These are phyloP conservation scores for Neelides sp. DNA, from an alignment of 1,140 invertebrate genomes.

Conservation along the genomic window DNA sequence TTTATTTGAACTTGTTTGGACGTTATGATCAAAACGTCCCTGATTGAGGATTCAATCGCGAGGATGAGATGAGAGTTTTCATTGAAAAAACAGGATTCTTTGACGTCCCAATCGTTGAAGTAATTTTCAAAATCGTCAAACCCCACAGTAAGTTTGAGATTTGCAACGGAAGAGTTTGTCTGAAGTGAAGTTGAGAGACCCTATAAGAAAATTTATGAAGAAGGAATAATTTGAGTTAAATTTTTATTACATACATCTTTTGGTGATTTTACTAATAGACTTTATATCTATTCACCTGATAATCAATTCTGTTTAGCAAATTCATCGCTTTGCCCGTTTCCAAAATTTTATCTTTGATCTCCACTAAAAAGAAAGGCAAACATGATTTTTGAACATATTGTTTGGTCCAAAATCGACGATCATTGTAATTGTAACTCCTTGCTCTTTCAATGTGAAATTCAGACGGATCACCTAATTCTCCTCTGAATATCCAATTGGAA, in stretches of 20 bases:
- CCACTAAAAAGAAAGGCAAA: slow-evolving; percentile 21
- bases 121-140: slow-evolving; percentile 4
- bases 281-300: slow-evolving; percentile 3
- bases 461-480: slow-evolving; percentile 6
- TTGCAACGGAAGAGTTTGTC: no score
- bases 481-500: slow-evolving; percentile 26
- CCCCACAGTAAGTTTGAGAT: neutral
- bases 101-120: neutral
- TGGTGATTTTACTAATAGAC: no score
- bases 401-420: slow-evolving; percentile 27
- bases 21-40: neutral
- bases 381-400: slow-evolving; percentile 17
- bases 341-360: slow-evolving; percentile 13
- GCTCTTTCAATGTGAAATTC: slow-evolving; percentile 24
- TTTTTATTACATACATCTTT: no score
- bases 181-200: no score
- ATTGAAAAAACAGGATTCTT: slow-evolving; percentile 1
- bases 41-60: slow-evolving; percentile 1
- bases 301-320: slow-evolving; percentile 10
- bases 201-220: no score
- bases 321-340: slow-evolving; percentile 26
- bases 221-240: no score
- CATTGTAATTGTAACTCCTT: neutral
- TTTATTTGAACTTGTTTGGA: neutral
- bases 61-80: slow-evolving; percentile 5